phyloP scores from a whole-genome alignment of 2,888 invertebrate species.

The Notocelia uddmanniana region DNA sequence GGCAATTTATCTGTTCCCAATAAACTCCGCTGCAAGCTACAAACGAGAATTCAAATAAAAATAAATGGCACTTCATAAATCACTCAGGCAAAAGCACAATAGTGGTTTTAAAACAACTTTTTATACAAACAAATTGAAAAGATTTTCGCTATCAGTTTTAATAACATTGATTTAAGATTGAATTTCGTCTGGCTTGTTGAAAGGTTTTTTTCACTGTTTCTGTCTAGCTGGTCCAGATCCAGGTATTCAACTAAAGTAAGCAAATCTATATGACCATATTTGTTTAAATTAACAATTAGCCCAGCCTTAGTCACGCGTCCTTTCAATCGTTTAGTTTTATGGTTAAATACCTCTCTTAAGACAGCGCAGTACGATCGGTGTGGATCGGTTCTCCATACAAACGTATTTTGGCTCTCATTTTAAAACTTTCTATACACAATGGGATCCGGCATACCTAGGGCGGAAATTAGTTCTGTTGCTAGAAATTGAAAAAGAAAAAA shows the following conservation, averaged over 20 bases:
- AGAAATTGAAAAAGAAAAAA: no score
- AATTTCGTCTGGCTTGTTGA: no score
- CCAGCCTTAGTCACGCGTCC: neutral
- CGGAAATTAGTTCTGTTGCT: no score
- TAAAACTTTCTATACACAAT: no score
- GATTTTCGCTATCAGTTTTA: no score
- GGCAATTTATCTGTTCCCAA: conserved; percentile 14
- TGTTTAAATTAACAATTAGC: neutral
- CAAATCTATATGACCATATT: neutral
- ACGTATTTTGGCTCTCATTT: no score
- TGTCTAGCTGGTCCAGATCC: neutral
- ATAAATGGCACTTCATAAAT: neutral
- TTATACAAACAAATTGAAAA: no score
- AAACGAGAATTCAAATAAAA: neutral
- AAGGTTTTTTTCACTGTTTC: neutral
- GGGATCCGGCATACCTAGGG: no score
- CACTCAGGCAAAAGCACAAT: neutral
- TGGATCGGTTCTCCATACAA: no score
- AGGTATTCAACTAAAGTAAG: neutral
- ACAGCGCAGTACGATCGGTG: no score
- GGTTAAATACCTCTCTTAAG: conserved; percentile 4
- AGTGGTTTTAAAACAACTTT: neutral
- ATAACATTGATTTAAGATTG: no score
- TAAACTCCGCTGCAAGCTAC: conserved; percentile 2
- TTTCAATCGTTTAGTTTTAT: neutral